phyloP scores from a whole-genome alignment of 2,888 invertebrate species.

The Phalera bucephala region DNA sequence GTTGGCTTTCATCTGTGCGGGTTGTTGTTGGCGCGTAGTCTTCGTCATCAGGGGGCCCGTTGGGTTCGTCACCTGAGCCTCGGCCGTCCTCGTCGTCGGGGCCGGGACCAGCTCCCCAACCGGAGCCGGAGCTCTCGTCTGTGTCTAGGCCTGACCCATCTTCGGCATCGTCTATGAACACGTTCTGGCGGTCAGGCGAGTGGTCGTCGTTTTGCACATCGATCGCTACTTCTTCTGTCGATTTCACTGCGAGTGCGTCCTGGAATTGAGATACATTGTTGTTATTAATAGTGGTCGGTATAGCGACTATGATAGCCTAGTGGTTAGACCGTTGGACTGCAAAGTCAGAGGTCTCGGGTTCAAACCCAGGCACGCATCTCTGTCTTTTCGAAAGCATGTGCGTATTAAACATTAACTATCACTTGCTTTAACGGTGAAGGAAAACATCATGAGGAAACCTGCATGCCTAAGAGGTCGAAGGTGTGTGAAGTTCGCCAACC shows the following conservation, averaged over 20 bases:
- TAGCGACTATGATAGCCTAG: too few species aligned
- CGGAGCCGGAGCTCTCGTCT: conserved; percentile 94
- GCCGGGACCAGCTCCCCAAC: conserved; percentile 86
- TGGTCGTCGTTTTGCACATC: conserved; percentile 70
- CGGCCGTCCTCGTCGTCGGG: conserved; percentile 90
- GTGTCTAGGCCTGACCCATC: conserved; percentile 89
- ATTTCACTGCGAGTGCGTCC: conserved; percentile 58
- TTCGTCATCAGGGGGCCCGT: conserved; percentile 69
- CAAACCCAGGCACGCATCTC: too few species aligned
- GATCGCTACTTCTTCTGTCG: conserved; percentile 53
- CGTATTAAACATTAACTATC: too few species aligned
- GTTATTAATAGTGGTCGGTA: too few species aligned
- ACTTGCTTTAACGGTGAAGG: too few species aligned
- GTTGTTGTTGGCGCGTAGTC: conserved; percentile 54
- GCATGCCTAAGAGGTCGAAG: too few species aligned
- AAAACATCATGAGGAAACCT: too few species aligned
- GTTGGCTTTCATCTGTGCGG: conserved; percentile 28
- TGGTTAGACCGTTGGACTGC: too few species aligned
- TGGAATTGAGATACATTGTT: conserved; percentile 47
- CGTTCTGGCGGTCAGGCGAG: conserved; percentile 78
- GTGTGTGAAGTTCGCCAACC: too few species aligned
- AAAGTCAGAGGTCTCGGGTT: too few species aligned
- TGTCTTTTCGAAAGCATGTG: too few species aligned
- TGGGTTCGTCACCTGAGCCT: conserved; percentile 69
- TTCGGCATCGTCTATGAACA: conserved; percentile 87